phyloP scores from a whole-genome alignment of 2,797 vertebrate species.

The Sebastes dallii region DNA sequence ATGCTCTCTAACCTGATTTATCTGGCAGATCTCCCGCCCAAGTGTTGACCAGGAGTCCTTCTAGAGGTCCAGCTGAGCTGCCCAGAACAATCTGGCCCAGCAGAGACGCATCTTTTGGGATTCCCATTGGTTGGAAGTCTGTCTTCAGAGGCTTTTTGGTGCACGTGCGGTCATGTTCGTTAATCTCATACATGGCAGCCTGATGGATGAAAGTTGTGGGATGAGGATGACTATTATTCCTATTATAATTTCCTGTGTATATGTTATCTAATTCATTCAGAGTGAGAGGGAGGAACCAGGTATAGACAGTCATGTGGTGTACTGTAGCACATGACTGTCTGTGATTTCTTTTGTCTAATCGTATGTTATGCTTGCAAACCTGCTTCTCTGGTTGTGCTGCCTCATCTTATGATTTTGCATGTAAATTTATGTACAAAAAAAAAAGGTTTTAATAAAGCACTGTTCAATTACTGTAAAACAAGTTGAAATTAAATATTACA shows the following conservation, averaged over 20 bases:
- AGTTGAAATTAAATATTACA: neutral
- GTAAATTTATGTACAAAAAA: neutral
- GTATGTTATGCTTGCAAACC: neutral
- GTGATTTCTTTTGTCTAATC: neutral
- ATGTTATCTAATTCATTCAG: neutral
- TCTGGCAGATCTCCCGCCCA: constrained; percentile 63
- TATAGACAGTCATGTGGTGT: neutral
- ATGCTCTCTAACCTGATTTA: constrained; percentile 32
- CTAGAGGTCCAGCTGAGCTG: constrained; percentile 67
- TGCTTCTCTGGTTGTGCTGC: neutral
- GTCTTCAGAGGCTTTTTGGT: constrained; percentile 52
- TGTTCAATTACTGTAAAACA: neutral
- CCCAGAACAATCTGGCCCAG: constrained; percentile 67
- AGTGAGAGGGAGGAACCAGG: neutral
- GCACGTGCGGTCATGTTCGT: constrained; percentile 46
- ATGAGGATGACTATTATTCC: neutral
- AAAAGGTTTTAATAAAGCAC: neutral
- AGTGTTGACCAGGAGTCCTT: constrained; percentile 81
- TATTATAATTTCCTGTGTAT: neutral
- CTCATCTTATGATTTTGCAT: neutral
- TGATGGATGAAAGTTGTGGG: constrained; percentile 17
- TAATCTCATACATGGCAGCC: constrained; percentile 71
- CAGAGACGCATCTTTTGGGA: constrained; percentile 65
- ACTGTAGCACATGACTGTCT: neutral
- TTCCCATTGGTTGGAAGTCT: constrained; percentile 68